Evolutionary conservation across 2,797 vertebrate genomes (phyloP), one percentile per base, ranked within the genome.

Genomic region (Thalassophryne amazonica): DNA sequence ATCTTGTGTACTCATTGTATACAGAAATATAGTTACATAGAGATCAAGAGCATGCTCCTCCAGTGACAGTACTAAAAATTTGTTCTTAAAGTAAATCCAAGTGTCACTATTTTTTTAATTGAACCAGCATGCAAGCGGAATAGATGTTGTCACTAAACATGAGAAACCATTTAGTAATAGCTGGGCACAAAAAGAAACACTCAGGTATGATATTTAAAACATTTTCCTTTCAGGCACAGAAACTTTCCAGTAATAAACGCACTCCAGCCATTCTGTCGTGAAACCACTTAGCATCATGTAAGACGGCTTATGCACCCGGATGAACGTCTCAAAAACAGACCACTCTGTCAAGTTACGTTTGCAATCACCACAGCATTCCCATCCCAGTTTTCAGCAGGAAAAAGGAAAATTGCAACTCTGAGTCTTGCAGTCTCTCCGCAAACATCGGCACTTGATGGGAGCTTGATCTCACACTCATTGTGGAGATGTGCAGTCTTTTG

Each of bases 261-360:
- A 30, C 45, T 36, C 47, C 47, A 46, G 23, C 38, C 41, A 49
- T 43, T 42, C 28, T 38, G 69, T 58, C 49, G 48, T 6, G 19
- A 64, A 86, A 68, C 51, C 76, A 77, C 78, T 86, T 79, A 76
- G 48, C 39, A 18, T 28, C 59, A 46, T 69, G 67, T 78, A 46
- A 70, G 35, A 60, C 34, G 50, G 65, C 32, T 58, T 32, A 57
- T 63, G 25, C 47, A 53, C 64, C 60, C 47, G 59, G 58, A 25
- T 54, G 53, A 60, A 54, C 30, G 14, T 52, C 32, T 49, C 19
- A 14, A 49, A 31, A 25, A 56, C 42, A 49, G 35, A 29, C 42
- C 0, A 4, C 21, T 20, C 52, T 74, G 73, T 65, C 76, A 79
- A 22, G 57, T 52, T 39, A 55, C 50, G 70, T 85, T 69, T 75